Evolutionary conservation across 2,888 invertebrate species (phyloP).

Genomic region (Metallyticus violacea): DNA sequence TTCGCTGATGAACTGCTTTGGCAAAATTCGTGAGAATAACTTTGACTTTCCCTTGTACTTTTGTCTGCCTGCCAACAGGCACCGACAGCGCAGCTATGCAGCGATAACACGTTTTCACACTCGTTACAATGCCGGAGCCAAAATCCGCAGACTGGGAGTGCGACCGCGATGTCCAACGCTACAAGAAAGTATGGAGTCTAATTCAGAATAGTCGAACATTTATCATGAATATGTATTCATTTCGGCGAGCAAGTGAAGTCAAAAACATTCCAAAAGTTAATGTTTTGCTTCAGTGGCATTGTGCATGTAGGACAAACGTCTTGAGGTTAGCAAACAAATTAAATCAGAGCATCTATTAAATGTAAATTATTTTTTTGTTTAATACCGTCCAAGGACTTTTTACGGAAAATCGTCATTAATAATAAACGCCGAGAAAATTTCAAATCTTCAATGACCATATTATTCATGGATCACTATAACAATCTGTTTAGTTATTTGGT

Average conservation of each 20-base stretch:
- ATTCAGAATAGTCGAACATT: neutral
- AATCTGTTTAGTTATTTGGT: no score
- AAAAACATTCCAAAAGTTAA: neutral
- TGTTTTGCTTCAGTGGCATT: neutral
- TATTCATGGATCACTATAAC: no score
- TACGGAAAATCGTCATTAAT: no score
- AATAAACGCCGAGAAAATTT: no score
- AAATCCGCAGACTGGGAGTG: neutral
- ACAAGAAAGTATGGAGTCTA: no score
- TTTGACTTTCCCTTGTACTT: neutral
- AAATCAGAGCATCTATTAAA: no score
- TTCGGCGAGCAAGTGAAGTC: neutral
- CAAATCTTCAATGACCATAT: no score
- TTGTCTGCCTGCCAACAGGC: neutral
- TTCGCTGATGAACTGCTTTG: no score
- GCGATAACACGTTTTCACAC: neutral
- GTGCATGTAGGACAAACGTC: neutral
- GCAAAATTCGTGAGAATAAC: neutral
- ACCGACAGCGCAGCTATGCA: no score
- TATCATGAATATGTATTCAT: no score
- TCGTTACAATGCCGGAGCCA: neutral
- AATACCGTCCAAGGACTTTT: no score
- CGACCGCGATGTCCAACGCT: neutral
- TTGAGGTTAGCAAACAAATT: neutral
- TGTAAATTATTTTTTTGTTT: no score